phyloP scores from a whole-genome alignment of 2,888 invertebrate genomes.

The Heliothis peltigera region DNA sequence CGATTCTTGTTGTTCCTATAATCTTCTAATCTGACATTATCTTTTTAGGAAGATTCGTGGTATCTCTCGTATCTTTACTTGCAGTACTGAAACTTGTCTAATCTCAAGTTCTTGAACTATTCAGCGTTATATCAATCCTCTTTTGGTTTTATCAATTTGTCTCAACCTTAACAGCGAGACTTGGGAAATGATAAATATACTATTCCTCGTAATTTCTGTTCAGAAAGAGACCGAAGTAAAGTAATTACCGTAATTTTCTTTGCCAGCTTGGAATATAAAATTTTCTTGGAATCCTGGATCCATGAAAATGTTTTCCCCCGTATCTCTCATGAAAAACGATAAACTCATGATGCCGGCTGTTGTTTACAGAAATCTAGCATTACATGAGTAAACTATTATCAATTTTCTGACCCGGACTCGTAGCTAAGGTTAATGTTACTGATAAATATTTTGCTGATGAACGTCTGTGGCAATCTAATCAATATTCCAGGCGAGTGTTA shows the following conservation, averaged over 20 bases:
- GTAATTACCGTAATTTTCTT: not conserved
- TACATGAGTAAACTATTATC: conserved; percentile 45
- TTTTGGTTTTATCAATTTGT: conserved; percentile 43
- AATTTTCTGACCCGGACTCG: conserved; percentile 57
- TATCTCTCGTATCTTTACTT: conserved; percentile 17
- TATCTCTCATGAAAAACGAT: not conserved
- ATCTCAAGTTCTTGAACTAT: conserved; percentile 47
- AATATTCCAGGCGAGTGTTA: conserved; percentile 40
- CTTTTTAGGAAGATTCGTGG: conserved; percentile 27
- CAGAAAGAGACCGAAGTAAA: not conserved
- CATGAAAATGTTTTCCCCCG: conserved; percentile 35
- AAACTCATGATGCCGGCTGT: not conserved
- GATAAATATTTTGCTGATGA: conserved; percentile 46
- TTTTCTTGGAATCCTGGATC: not conserved
- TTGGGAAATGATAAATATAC: conserved; percentile 21
- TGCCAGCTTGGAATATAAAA: not conserved
- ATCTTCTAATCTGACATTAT: conserved; percentile 33
- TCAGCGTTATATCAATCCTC: conserved; percentile 16
- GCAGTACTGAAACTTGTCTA: conserved; percentile 7
- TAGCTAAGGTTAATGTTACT: conserved; percentile 44
- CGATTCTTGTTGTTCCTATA: not conserved
- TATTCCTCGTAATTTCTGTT: not conserved
- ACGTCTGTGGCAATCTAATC: conserved; percentile 30
- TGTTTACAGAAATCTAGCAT: conserved; percentile 40
- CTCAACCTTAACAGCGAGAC: conserved; percentile 19